Evolutionary conservation across 2,113 vertebrate genomes (phyloP).

Genomic region (Alectura lathami): DNA sequence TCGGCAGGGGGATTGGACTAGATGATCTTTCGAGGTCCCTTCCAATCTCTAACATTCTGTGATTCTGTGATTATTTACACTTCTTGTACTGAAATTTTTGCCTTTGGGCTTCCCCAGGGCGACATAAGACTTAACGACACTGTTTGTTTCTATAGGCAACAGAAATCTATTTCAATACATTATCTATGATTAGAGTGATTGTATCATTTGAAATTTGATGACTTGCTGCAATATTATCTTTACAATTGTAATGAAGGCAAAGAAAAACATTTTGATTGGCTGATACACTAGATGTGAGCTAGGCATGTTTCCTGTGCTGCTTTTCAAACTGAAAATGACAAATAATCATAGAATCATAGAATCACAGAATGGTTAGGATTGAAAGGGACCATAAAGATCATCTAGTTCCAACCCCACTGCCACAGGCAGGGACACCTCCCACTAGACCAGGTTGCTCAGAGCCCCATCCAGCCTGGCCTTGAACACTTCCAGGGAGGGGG

Average conservation of each 20-base stretch:
- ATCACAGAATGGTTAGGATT: too few relatives aligned
- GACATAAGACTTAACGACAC: not conserved
- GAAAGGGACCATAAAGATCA: too few relatives aligned
- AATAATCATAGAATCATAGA: too few relatives aligned
- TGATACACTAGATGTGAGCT: not conserved
- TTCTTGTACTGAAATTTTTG: conserved; percentile 5
- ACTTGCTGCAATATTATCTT: not conserved
- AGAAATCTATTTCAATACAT: conserved; percentile 1
- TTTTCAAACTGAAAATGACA: not conserved
- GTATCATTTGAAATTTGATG: conserved; percentile 33
- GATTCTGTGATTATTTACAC: too few relatives aligned
- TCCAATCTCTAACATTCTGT: too few relatives aligned
- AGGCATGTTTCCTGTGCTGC: not conserved
- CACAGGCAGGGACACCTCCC: too few relatives aligned
- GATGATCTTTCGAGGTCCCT: too few relatives aligned
- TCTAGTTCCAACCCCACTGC: too few relatives aligned
- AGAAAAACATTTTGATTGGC: conserved; percentile 59
- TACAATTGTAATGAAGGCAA: conserved; percentile 10
- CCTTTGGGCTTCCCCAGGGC: not conserved
- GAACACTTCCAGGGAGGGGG: too few relatives aligned
- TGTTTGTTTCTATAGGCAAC: conserved; percentile 40
- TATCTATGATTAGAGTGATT: conserved; percentile 21
- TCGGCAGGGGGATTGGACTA: too few relatives aligned
- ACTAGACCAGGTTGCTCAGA: too few relatives aligned
- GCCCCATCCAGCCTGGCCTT: too few relatives aligned